Evolutionary conservation across 1,140 invertebrate genomes (phyloP), one percentile per base, ranked within the genome.

Genomic region (Anastrepha ludens): DNA sequence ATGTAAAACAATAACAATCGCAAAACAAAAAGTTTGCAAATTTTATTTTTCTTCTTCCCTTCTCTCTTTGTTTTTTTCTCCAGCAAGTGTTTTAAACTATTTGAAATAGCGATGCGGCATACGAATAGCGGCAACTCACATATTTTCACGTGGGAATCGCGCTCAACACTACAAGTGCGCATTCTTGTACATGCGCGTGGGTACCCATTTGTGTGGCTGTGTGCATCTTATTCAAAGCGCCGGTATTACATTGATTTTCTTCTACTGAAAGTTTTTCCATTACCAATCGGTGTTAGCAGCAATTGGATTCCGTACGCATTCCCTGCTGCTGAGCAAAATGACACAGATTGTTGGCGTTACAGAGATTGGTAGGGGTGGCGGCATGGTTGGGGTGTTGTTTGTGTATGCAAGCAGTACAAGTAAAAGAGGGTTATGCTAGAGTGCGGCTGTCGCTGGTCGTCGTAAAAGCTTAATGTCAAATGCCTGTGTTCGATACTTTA

Each of bases 81-180:
- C 44, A 74, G 15, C 70, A 74, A 74, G 39, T 74, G 70, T 74
- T 39, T 74, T 74, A 47, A 74, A 74, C 70, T 74, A 74, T 74
- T 74, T 74, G 70, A 74, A 74, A 74, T 74, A 74, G 70, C 70
- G 70, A 15, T 74, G 44, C 70, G 70, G 70, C 70, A 50, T 74
- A 41, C 70, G 70, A 74, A 67, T 67, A 20, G 20, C 70, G 41
- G 39, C n/a, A 11, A 20, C 20, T 67, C 29, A 29, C 20, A 29
- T 50, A 50, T 74, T 74, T 74, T 41, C 70, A 50, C 70, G 70
- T 74, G 70, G 15, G 5, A 50, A 17, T 0, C 13, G 39, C n/a
- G 17, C 15, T 3, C n/a, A 67, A 74, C 70, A 47, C 44, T 17
- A 47, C 67, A 70, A 74, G 13, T 50, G 41, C 41, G 47, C 67